Evolutionary conservation across 2,888 invertebrate genomes (phyloP), one percentile per base, ranked within the genome.

Genomic region (Microplitis manilae): DNA sequence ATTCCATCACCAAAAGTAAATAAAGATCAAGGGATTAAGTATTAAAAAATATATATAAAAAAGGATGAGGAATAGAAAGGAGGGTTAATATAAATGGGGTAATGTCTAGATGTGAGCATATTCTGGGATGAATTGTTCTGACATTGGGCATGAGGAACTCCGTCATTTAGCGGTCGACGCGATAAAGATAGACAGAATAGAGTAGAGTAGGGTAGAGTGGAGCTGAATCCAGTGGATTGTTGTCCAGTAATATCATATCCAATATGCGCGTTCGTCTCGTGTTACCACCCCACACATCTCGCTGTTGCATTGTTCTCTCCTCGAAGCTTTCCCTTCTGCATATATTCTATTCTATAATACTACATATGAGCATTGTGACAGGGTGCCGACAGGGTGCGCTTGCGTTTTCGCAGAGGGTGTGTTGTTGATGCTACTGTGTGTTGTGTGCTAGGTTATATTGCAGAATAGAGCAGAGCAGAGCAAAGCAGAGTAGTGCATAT

Each of bases 281-380:
- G 84, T 89, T 88, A 87, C 88, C 87, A 50, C 50, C 50, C 50
- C 50, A 50, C 50, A 50, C 50, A 50, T 50, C 50, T 85, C 85
- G 84, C 81, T 83, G 78, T 74, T 78, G 85, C 83, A 88, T 88
- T 89, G 88, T 89, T 86, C 88, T 86, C 88, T 85, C 87, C 87
- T 86, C 86, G 50, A 13, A 50, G 50, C 50, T 50, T 50, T 13
- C 13, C 9, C 50, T 50, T 50, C 9, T 50, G 50, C 50, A 50
- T 50, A 50, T 50, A 13, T 50, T 50, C 8, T 13, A 50, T 50
- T 50, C 50, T 50, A 50, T 13, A 50, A 13, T 13, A 13, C 50
- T 50, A 50, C 84, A 84, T 83, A 75, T 78, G 76, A 79, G 77
- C 82, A 87, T 89, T 88, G 87, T 87, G 83, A 83, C 83, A 84